A percentile compares a stretch with the other conserved stretches of the same genome.
Evolutionary conservation across 2,888 invertebrate species (phyloP).

Genomic region (Chrysina gloriosa): DNA sequence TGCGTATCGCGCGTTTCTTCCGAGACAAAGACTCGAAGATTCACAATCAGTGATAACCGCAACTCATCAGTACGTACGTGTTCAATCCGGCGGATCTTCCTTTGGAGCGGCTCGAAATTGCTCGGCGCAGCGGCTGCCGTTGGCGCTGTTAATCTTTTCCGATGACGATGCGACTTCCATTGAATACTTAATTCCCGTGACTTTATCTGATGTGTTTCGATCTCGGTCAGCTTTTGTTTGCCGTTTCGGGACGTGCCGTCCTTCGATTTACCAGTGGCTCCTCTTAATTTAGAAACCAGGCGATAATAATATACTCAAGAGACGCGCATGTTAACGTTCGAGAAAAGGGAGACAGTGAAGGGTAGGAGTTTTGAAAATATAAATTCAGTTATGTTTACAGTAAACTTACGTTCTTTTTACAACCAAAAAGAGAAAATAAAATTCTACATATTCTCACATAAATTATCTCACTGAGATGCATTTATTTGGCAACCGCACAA

Average conservation of each 20-base stretch:
- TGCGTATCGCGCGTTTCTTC: not conserved
- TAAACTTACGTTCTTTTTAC: no score
- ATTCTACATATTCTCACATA: no score
- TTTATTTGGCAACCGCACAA: no score
- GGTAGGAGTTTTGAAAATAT: no score
- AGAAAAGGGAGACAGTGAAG: no score
- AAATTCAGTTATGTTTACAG: no score
- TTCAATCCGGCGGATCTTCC: constrained; percentile 19
- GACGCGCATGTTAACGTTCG: no score
- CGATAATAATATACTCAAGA: no score
- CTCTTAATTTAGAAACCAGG: not conserved
- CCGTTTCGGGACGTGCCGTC: constrained; percentile 17
- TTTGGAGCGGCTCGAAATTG: constrained; percentile 1
- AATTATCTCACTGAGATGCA: no score
- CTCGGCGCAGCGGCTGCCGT: not conserved
- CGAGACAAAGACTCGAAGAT: constrained; percentile 23
- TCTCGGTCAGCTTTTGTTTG: constrained; percentile 23
- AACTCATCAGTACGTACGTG: not conserved
- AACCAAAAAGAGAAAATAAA: no score
- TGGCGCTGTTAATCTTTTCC: constrained; percentile 30
- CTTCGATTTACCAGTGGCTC: constrained; percentile 3
- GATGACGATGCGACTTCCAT: constrained; percentile 29
- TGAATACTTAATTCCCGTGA: constrained; percentile 32
- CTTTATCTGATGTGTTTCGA: constrained; percentile 35
- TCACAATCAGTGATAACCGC: not conserved